Conservation (phyloP, 37 sponge, comb jelly and placozoan genomes). For the Amphimedon queenslandica region DNA sequence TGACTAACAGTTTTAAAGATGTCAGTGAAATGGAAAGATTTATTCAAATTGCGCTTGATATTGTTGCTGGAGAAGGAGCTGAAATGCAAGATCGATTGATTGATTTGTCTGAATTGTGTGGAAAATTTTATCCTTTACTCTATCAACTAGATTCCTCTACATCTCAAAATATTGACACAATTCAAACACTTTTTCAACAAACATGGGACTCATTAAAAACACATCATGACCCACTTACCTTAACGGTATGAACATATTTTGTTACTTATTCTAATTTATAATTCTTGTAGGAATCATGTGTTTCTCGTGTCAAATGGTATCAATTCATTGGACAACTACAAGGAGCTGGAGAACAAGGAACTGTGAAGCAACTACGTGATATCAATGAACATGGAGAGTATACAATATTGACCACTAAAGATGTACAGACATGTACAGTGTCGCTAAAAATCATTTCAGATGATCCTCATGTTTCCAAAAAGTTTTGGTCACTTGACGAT, state of each 20-base stretch:
- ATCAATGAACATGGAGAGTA: neutral
- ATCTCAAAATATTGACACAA: neutral
- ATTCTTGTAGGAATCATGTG: too few relatives aligned
- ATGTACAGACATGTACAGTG: neutral
- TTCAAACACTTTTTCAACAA: neutral
- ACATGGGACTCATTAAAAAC: neutral
- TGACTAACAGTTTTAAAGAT: neutral
- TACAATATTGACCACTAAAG: neutral
- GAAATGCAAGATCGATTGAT: neutral
- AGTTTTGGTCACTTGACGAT: constrained; percentile 35
- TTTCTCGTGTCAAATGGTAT: neutral
- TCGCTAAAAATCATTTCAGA: neutral
- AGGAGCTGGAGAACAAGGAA: neutral
- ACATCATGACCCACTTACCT: neutral
- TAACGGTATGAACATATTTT: too few relatives aligned
- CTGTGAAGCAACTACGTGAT: neutral
- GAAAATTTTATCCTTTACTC: neutral
- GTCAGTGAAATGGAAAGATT: neutral
- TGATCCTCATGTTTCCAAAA: neutral
- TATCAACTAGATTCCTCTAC: neutral
- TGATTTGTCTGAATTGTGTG: neutral
- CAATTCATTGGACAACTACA: neutral
- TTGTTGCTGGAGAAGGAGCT: neutral
- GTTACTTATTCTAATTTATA: too few relatives aligned
- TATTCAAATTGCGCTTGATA: neutral